phyloP scores from a whole-genome alignment of 2,113 vertebrate genomes.

The Peromyscus californicus region DNA sequence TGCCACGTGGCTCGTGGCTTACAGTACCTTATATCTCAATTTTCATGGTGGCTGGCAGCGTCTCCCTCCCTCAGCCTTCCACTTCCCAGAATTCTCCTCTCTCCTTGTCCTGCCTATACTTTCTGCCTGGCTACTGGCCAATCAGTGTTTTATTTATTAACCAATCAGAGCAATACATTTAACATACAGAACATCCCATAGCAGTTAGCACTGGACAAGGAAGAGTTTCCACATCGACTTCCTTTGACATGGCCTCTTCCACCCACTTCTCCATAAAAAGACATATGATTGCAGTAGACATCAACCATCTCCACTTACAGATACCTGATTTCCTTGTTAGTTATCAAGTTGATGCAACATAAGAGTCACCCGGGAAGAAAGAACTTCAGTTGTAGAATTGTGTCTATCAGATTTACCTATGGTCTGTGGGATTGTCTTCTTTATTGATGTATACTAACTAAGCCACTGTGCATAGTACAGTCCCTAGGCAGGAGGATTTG shows the following conservation, averaged over 20 bases:
- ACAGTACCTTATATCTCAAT: too few relatives aligned
- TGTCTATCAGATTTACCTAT: neutral
- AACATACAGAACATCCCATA: neutral
- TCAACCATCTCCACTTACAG: neutral
- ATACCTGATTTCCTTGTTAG: neutral
- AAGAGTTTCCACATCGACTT: neutral
- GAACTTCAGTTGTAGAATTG: neutral
- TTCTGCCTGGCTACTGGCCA: too few relatives aligned
- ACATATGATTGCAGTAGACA: neutral
- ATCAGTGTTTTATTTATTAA: too few relatives aligned
- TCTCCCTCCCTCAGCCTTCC: too few relatives aligned
- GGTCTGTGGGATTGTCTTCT: neutral
- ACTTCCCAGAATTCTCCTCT: too few relatives aligned
- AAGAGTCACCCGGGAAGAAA: neutral
- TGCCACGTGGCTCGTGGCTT: too few relatives aligned
- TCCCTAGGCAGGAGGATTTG: too few relatives aligned
- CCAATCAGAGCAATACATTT: too few relatives aligned
- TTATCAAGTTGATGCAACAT: neutral
- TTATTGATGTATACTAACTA: neutral
- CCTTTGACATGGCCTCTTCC: neutral
- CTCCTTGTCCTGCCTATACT: too few relatives aligned
- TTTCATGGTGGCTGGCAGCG: too few relatives aligned
- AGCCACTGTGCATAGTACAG: neutral
- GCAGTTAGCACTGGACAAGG: too few relatives aligned
- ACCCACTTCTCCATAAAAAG: neutral